Evolutionary conservation across 2,797 vertebrate species (phyloP), one percentile per base, ranked within the genome.

Genomic region (Poecilia velifera): DNA sequence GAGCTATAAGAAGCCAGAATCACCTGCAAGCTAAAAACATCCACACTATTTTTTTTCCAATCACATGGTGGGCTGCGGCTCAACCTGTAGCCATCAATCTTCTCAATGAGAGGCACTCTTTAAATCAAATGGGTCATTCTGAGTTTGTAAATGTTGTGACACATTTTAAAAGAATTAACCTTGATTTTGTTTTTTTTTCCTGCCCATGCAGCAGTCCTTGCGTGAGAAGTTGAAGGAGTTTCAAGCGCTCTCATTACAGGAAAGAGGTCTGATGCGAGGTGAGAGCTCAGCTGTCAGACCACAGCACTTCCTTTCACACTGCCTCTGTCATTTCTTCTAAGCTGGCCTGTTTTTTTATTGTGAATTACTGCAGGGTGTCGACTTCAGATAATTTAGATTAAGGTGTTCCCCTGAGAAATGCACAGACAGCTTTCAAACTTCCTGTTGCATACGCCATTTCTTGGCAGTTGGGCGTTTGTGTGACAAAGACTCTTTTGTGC

Each of bases 191-290:
- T 43, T 64, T 81, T 77, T 28, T 43, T 71, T 81, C 83, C 72
- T 72, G 57, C 84, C 57, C 74, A 18, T 82, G 62, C 94, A 99
- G 98, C 96, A 97, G 95, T 95, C 88, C 3, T 92, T 99, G 83
- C 95, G 91, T 85, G 96, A 97, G 92, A 98, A 97, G 81, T 78
- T 95, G 94, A 86, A 92, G 76, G 98, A 99, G 95, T 85, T 98
- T 89, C 96, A 95, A 78, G 83, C 91, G 0, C 93, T 98, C n/a
- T 95, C 94, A n/a, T 90, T 95, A 89, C 96, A 95, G 94, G 98
- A 99, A 94, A 96, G 93, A 25, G 95, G 89, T 9, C 88, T 99
- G 39, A 90, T 93, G 91, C 92, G 95, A 88, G 98, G 98, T 98
- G 94, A 93, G 95, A 84, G 88, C 87, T 86, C 90, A 93, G 89